phyloP scores from a whole-genome alignment of 2,888 invertebrate species.

The Drosophila paramelanica region DNA sequence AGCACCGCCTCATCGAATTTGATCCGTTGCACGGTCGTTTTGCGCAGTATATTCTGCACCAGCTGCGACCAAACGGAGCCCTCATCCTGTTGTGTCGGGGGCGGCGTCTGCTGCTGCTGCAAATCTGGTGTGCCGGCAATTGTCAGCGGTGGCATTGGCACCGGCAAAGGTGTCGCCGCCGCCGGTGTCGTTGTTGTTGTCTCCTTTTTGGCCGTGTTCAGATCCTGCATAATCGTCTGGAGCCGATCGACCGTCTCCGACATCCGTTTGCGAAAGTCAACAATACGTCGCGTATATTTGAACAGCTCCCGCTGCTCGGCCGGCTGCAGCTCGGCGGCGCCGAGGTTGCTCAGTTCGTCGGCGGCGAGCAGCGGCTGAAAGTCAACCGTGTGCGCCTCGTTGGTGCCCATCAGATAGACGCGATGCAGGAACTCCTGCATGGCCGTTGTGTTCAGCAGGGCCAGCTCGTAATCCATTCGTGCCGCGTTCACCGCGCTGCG shows the following conservation, averaged over 20 bases:
- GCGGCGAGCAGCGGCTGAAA: conserved; percentile 62
- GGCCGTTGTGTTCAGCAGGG: conserved; percentile 74
- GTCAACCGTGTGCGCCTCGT: conserved; percentile 48
- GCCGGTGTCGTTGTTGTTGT: neutral
- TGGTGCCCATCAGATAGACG: conserved; percentile 68
- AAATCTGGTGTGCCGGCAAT: neutral
- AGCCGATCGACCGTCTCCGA: conserved; percentile 80
- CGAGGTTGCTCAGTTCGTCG: conserved; percentile 56
- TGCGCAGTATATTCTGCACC: conserved; percentile 87
- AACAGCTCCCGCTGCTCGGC: conserved; percentile 64
- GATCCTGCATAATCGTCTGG: conserved; percentile 74
- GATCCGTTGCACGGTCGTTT: conserved; percentile 85
- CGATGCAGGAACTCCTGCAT: conserved; percentile 79
- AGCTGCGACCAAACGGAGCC: conserved; percentile 86
- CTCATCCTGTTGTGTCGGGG: neutral
- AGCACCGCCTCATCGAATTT: conserved; percentile 90
- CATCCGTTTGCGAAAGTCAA: conserved; percentile 79
- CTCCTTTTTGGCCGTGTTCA: conserved; percentile 23
- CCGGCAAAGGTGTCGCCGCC: neutral
- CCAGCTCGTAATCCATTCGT: conserved; percentile 40
- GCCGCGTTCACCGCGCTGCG: conserved; percentile 37
- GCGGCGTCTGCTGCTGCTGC: neutral
- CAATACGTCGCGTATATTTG: conserved; percentile 70
- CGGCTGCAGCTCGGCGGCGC: conserved; percentile 21
- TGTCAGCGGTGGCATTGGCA: conserved; percentile 6